Evolutionary conservation across 2,797 vertebrate genomes (phyloP).

Genomic region (Eurystomus glaucurus): DNA sequence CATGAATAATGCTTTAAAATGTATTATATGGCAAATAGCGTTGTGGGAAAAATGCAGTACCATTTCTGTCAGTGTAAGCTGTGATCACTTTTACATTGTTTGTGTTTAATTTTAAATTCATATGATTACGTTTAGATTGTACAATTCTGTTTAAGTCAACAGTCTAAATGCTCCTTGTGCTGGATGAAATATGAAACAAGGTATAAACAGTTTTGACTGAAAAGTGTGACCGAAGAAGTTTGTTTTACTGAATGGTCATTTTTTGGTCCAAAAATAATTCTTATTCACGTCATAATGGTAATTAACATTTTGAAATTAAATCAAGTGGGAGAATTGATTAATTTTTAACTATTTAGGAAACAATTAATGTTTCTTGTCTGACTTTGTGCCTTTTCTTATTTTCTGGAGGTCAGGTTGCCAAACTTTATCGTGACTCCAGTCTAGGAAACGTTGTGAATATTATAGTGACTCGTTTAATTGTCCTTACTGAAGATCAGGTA

Average conservation of each 20-base stretch:
- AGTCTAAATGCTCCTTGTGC: not conserved
- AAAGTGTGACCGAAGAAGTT: not conserved
- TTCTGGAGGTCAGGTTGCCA: constrained; percentile 99
- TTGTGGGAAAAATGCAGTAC: not conserved
- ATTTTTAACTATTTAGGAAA: not conserved
- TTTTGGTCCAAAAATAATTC: not conserved
- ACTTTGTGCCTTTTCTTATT: constrained; percentile 99
- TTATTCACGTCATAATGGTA: not conserved
- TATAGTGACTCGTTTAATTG: constrained; percentile 97
- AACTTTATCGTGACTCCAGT: constrained; percentile 99
- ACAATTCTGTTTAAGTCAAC: not conserved
- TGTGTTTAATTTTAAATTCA: not conserved
- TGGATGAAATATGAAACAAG: not conserved
- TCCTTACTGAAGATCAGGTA: constrained; percentile 99
- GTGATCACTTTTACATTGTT: not conserved
- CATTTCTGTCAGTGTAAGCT: not conserved
- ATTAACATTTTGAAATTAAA: not conserved
- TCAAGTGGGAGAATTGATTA: not conserved
- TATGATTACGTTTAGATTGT: not conserved
- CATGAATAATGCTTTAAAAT: not conserved
- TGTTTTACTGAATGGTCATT: not conserved
- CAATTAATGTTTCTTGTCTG: constrained; percentile 89
- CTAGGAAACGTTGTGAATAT: constrained; percentile 99
- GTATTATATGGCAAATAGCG: not conserved
- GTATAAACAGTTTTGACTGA: not conserved